A percentile compares a stretch with the other conserved stretches of the same genome.
These are phyloP conservation scores for Chauna torquata DNA, from an alignment of 2,113 vertebrate genomes.

Conservation along the genomic window DNA sequence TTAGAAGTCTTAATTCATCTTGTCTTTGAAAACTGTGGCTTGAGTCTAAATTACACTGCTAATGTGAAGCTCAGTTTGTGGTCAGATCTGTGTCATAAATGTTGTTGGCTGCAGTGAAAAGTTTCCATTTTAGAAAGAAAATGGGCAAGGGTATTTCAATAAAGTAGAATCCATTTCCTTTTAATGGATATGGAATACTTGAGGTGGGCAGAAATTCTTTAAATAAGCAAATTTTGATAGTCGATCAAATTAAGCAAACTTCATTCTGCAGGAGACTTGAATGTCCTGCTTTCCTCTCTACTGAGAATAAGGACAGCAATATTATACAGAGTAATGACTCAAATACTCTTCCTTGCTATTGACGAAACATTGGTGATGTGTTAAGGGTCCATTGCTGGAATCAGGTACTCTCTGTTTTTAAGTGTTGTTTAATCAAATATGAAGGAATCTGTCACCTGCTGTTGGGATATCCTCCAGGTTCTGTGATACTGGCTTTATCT, in stretches of 20 bases:
- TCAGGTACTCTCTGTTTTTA: background rate
- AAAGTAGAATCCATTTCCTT: background rate
- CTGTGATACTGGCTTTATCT: background rate
- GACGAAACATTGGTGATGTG: background rate
- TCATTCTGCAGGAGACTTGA: background rate
- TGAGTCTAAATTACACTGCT: background rate
- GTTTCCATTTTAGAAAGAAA: background rate
- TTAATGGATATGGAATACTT: background rate
- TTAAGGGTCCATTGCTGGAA: background rate
- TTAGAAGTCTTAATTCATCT: background rate
- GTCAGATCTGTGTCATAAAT: no score
- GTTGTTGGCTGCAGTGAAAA: background rate
- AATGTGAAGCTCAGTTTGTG: background rate
- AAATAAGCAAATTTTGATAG: background rate
- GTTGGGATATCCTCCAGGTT: background rate
- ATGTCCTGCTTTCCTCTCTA: background rate
- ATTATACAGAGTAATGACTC: background rate
- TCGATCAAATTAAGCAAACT: background rate
- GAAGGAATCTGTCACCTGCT: background rate
- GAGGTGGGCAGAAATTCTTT: background rate
- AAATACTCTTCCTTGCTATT: background rate
- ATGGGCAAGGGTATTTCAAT: fast-evolving
- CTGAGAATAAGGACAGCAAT: background rate
- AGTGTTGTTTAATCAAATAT: background rate
- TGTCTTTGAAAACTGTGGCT: background rate